Evolutionary conservation across 2,113 vertebrate genomes (phyloP).

Genomic region (Nanger granti): DNA sequence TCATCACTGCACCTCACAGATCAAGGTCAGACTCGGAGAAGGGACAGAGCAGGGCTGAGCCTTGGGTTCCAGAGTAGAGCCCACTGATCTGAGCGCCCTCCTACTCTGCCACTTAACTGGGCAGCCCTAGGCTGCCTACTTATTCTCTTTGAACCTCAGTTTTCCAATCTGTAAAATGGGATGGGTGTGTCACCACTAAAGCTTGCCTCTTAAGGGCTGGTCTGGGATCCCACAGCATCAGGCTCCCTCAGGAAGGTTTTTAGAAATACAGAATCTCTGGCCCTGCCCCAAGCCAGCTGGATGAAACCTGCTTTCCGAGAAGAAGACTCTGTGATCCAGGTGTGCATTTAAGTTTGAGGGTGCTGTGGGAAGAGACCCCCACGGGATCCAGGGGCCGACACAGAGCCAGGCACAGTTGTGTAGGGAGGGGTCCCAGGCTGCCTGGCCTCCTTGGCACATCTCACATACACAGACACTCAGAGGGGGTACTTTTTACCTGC

Average conservation of each 20-base stretch:
- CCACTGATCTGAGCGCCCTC: not conserved
- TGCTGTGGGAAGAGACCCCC: not conserved
- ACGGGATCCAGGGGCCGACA: not conserved
- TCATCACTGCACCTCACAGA: not conserved
- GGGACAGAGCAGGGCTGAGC: not conserved
- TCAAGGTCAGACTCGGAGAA: not conserved
- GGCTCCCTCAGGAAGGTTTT: not conserved
- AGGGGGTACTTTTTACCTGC: rapidly evolving
- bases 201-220: not conserved
- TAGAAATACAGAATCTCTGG: not conserved
- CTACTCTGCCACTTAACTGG: not conserved
- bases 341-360: no score
- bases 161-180: not conserved
- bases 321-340: not conserved
- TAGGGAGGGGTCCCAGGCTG: not conserved
- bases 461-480: not conserved
- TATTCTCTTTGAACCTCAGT: not conserved
- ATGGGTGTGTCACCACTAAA: not conserved
- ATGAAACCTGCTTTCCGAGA: not conserved
- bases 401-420: not conserved
- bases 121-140: not conserved
- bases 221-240: not conserved
- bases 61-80: not conserved
- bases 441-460: not conserved
- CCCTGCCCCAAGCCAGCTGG: not conserved